These are phyloP conservation scores for Montipora efflorescens DNA, from an alignment of 64 coral and sea anemone genomes.

Conservation along the genomic window DNA sequence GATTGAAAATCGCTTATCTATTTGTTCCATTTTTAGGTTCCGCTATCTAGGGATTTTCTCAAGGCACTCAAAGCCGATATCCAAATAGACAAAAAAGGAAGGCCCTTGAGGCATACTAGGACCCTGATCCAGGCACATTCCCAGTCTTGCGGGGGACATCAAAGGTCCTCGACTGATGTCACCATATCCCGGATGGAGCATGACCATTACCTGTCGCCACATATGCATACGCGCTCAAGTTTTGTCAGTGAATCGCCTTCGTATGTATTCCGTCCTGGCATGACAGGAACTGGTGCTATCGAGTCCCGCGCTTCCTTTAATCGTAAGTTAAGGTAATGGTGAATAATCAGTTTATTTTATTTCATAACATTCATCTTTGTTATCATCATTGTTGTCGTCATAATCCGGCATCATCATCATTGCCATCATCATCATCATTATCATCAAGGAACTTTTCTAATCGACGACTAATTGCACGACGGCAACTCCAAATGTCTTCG, in stretches of 20 bases:
- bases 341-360: not conserved
- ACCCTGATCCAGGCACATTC: slow-evolving; percentile 41
- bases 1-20: not conserved
- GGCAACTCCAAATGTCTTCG: no score
- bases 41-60: slow-evolving; percentile 78
- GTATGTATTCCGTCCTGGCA: slow-evolving; percentile 59
- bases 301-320: slow-evolving; percentile 48
- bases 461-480: no score
- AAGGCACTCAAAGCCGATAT: slow-evolving; percentile 68
- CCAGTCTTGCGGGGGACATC: slow-evolving; percentile 9
- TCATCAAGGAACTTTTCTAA: no score
- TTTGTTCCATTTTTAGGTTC: slow-evolving; percentile 26
- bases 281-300: slow-evolving; percentile 15
- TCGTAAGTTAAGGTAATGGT: slow-evolving; percentile 55
- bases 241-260: slow-evolving; percentile 74
- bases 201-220: slow-evolving; percentile 50
- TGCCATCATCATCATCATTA: no score
- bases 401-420: no score
- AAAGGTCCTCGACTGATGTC: slow-evolving; percentile 20
- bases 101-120: slow-evolving; percentile 67
- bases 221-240: slow-evolving; percentile 68
- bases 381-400: no score
- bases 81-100: slow-evolving; percentile 68
- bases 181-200: slow-evolving; percentile 35
- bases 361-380: no score